Evolutionary conservation across 2,113 vertebrate species (phyloP), one percentile per base, ranked within the genome.

Genomic region (Entelurus aequoreus): DNA sequence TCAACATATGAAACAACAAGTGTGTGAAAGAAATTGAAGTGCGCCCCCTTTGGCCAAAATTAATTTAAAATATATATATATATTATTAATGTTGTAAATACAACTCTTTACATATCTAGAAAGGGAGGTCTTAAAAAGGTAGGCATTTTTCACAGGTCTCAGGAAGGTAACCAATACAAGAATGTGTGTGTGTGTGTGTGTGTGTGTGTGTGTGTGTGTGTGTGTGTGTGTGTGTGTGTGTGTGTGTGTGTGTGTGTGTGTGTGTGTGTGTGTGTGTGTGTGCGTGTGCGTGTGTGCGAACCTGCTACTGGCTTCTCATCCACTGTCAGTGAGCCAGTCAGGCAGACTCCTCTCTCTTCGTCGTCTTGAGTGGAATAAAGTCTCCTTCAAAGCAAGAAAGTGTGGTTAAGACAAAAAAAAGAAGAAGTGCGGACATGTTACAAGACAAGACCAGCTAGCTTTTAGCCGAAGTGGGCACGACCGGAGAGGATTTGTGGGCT

Each of bases 271-370:
- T 6, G 0, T 0, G 6, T 3, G 52, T 15, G 19, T 28, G 50
- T 52, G 21, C 1, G 51, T 6, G 51, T 4, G 35, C 70, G 67
- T 52, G 57, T 62, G 47, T 73, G 81, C 68, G 75, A 68, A 84
- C 73, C 87, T 84, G 85, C 84, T 83, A 75, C 86, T 77, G 79
- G 64, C 74, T 71, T 60, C 54, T 50, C 65, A 63, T 47, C 49
- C 69, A 13, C 54, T 50, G 69, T 19, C 69, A 21, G 59, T 56
- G 54, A 57, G 13, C 47, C 14, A 60, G 14, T 46, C 42, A 46
- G 42, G 4, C 42, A 6, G n/a, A 15, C 36, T 46, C 42, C 19
- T 5, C 3, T 42, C n/a, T 8, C 13, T 10, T 13, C 6, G 13
- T 6, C 8, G n/a, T 42, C 38, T 19, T 5, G n/a, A 11, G 54